These are phyloP conservation scores for Gavialis gangeticus DNA, from an alignment of 2,113 vertebrate genomes.

Conservation along the genomic window DNA sequence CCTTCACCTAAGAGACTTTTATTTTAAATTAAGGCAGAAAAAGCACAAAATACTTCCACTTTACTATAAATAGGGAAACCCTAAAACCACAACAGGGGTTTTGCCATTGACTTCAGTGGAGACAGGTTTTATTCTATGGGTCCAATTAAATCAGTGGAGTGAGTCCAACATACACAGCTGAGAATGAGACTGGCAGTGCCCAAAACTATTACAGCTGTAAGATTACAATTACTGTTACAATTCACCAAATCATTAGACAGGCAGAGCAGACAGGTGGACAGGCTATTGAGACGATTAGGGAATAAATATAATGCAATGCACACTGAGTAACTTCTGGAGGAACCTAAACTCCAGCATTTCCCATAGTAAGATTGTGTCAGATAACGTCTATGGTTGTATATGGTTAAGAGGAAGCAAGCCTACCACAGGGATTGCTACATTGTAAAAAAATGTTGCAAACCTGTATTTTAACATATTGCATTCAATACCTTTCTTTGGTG, in stretches of 20 bases:
- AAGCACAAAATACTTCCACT: neutral
- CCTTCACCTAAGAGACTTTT: neutral
- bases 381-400: neutral
- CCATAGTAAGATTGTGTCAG: neutral
- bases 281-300: neutral
- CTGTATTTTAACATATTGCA: neutral
- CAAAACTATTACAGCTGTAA: neutral
- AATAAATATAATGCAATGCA: neutral
- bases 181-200: neutral
- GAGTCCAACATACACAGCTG: neutral
- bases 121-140: neutral
- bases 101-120: neutral
- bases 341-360: neutral
- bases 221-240: too few species aligned
- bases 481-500: neutral
- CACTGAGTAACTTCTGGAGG: neutral
- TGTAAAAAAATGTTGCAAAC: neutral
- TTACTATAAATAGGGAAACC: neutral
- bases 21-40: neutral
- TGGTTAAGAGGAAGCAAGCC: neutral
- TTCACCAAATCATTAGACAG: neutral
- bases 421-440: neutral
- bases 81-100: neutral
- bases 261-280: neutral
- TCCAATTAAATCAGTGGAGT: neutral